Conservation (phyloP, 2,888 invertebrate genomes). For the Cataglyphis albicans region DNA sequence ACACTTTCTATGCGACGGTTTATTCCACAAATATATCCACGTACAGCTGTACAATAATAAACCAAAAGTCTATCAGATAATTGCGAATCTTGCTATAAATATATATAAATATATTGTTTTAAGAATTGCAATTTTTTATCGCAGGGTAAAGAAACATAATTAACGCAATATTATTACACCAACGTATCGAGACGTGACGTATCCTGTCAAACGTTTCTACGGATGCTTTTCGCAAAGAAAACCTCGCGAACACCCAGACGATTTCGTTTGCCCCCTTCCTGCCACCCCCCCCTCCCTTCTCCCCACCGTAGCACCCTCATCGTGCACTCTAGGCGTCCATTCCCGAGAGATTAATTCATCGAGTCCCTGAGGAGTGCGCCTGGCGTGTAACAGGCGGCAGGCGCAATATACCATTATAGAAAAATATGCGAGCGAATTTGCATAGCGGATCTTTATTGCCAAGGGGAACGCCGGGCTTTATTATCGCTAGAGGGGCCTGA, state of each 20-base stretch:
- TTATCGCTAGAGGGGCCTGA: conserved; percentile 65
- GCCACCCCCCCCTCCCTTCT: no score
- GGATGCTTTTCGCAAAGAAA: not conserved
- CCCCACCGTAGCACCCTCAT: not conserved
- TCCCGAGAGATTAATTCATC: conserved; percentile 54
- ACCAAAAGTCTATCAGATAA: not conserved
- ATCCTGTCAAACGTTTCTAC: not conserved
- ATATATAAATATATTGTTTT: not conserved
- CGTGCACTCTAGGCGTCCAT: not conserved
- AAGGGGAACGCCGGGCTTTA: conserved; percentile 70
- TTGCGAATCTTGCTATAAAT: conserved; percentile 10
- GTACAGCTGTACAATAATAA: not conserved
- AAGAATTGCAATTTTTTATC: not conserved
- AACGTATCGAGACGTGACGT: not conserved
- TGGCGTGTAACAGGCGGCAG: conserved; percentile 33
- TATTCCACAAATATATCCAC: conserved; percentile 18
- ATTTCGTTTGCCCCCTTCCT: not conserved
- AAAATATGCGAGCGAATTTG: conserved; percentile 76
- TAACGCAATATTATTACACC: not conserved
- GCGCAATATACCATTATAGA: conserved; percentile 66
- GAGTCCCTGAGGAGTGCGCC: conserved; percentile 40
- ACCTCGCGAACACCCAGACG: not conserved
- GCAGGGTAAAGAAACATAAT: not conserved
- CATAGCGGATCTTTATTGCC: conserved; percentile 75
- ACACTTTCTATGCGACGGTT: conserved; percentile 22